These are phyloP conservation scores for Orchesellides sinensis DNA, from an alignment of 2,888 invertebrate genomes.

Conservation along the genomic window DNA sequence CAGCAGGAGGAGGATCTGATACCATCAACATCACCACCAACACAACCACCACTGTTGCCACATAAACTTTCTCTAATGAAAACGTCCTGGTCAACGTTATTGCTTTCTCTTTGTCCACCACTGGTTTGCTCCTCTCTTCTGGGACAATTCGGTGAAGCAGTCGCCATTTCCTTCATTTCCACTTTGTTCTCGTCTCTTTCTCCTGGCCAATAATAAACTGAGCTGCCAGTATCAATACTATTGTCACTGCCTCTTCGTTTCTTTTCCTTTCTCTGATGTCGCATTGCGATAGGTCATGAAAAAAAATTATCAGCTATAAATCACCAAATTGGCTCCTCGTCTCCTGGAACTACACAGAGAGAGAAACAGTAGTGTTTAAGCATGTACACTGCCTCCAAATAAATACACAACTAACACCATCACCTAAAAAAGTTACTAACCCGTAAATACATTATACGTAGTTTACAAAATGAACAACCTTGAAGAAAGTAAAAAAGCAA, in stretches of 20 bases:
- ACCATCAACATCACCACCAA: constrained; percentile 21
- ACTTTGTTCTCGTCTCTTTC: constrained; percentile 8
- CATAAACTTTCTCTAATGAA: constrained; percentile 52
- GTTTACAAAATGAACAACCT: not conserved
- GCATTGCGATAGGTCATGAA: constrained; percentile 69
- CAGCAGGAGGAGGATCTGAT: constrained; percentile 36
- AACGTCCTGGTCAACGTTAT: constrained; percentile 43
- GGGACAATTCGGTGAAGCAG: not conserved
- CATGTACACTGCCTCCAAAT: constrained; percentile 16
- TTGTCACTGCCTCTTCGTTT: constrained; percentile 17
- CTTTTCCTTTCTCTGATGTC: constrained; percentile 55
- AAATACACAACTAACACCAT: constrained; percentile 41
- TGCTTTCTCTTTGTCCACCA: constrained; percentile 29
- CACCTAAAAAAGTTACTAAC: constrained; percentile 47
- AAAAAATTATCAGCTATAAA: constrained; percentile 65
- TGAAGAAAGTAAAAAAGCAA: not conserved
- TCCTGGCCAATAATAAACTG: constrained; percentile 51
- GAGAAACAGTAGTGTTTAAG: not conserved
- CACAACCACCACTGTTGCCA: constrained; percentile 4
- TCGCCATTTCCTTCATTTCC: constrained; percentile 1
- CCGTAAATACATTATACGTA: constrained; percentile 41
- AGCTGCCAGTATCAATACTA: constrained; percentile 26
- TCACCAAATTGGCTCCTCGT: constrained; percentile 63
- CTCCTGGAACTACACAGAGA: constrained; percentile 8
- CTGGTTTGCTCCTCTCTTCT: not conserved